Evolutionary conservation across 2,888 invertebrate species (phyloP).

Genomic region (Corythucha ciliata): DNA sequence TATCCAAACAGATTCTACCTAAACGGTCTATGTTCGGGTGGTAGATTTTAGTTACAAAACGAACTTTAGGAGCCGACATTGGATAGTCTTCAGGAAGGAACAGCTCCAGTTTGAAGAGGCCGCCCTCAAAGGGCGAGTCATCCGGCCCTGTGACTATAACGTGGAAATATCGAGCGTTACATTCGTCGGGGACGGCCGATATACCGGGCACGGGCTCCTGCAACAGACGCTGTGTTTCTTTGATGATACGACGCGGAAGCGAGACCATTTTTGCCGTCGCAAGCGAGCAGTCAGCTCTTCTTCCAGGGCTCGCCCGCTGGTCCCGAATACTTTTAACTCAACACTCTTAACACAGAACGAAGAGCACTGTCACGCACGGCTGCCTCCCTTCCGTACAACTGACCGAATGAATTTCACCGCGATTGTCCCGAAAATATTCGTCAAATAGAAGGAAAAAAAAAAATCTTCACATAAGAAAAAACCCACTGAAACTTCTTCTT

Average conservation of each 20-base stretch:
- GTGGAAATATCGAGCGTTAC: slow-evolving; percentile 96
- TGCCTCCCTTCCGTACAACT: no score
- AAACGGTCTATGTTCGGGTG: slow-evolving; percentile 99
- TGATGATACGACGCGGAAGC: slow-evolving; percentile 85
- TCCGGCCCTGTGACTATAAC: slow-evolving; percentile 93
- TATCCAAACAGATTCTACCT: slow-evolving; percentile 98
- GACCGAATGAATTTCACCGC: no score
- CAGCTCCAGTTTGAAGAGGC: slow-evolving; percentile 94
- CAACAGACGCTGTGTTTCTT: slow-evolving; percentile 97
- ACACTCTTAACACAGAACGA: no score
- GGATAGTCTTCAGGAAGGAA: slow-evolving; percentile 99
- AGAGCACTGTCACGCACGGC: no score
- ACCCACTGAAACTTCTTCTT: no score
- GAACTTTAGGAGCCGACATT: slow-evolving; percentile 99
- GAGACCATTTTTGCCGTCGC: slow-evolving; percentile 83
- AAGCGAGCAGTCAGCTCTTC: no score
- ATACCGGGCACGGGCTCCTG: slow-evolving; percentile 98
- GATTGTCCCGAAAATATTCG: no score
- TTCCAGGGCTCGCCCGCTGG: no score
- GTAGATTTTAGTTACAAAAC: slow-evolving; percentile 99
- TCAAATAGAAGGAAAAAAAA: no score
- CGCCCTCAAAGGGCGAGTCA: slow-evolving; percentile 97
- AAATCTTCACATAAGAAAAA: no score
- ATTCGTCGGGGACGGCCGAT: slow-evolving; percentile 91
- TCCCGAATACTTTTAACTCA: no score